A percentile compares a stretch with the other conserved stretches of the same genome.
Conservation (phyloP, 23 tunicate genomes). For the Botrylloides violaceus region DNA sequence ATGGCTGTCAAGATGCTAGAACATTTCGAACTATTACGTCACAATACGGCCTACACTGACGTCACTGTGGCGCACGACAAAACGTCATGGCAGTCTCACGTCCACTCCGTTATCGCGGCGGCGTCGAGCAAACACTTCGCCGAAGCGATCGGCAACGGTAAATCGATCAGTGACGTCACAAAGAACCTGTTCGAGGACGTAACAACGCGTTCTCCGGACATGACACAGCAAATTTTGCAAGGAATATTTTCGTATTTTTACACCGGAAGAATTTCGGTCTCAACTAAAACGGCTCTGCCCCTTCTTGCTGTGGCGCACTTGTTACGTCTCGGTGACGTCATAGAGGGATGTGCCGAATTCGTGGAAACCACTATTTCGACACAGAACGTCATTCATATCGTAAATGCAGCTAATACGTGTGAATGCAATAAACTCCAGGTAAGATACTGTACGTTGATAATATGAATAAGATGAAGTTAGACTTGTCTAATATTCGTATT, state of each 20-base stretch:
- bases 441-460: not conserved
- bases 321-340: constrained; percentile 37
- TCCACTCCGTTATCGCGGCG: constrained; percentile 41
- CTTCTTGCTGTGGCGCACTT: constrained; percentile 34
- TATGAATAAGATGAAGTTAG: too few species aligned
- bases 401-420: constrained; percentile 40
- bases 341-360: constrained; percentile 72
- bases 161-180: not conserved
- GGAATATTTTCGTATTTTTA: constrained; percentile 30
- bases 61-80: constrained; percentile 29
- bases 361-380: constrained; percentile 34
- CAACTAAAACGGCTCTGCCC: constrained; percentile 26
- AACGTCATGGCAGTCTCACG: constrained; percentile 9
- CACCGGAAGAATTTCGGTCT: constrained; percentile 47
- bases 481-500: too few species aligned
- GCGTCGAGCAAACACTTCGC: constrained; percentile 33
- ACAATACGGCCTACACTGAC: constrained; percentile 28
- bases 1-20: constrained; percentile 56
- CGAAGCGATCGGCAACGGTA: constrained; percentile 8
- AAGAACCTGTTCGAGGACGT: constrained; percentile 2
- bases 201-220: constrained; percentile 22
- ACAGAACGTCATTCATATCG: constrained; percentile 53
- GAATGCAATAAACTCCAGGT: constrained; percentile 58
- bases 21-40: constrained; percentile 53
- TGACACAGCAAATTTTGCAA: constrained; percentile 38